These are phyloP conservation scores for Aeoliscus strigatus DNA, from an alignment of 2,797 vertebrate genomes.

Conservation along the genomic window DNA sequence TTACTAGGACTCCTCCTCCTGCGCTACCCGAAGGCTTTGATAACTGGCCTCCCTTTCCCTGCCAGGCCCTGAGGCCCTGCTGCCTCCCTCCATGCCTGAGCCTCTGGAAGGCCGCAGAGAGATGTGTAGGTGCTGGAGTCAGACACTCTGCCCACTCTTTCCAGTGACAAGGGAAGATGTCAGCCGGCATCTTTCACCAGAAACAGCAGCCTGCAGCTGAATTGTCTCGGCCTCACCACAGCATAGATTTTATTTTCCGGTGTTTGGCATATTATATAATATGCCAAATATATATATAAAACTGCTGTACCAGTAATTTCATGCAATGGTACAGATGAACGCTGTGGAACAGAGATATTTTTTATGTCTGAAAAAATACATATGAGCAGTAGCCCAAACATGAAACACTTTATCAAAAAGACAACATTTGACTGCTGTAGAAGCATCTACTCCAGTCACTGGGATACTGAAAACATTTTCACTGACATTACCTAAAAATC, in stretches of 20 bases:
- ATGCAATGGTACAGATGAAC: conserved; percentile 1
- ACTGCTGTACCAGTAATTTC: not conserved
- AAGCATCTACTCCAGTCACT: no score
- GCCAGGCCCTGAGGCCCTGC: conserved; percentile 35
- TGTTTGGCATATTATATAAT: no score
- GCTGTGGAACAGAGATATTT: no score
- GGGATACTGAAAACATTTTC: no score
- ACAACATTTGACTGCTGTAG: no score
- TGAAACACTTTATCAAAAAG: no score
- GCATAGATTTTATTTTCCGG: not conserved
- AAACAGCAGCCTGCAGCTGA: conserved; percentile 16
- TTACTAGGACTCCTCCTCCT: conserved; percentile 10
- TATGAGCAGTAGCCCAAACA: no score
- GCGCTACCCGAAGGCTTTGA: conserved; percentile 6
- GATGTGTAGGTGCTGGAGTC: conserved; percentile 46
- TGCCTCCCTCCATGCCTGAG: conserved; percentile 35
- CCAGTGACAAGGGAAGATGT: conserved; percentile 24
- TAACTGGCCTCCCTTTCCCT: conserved; percentile 34
- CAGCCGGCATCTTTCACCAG: conserved; percentile 27
- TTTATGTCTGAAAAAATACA: no score
- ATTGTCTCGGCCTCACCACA: not conserved
- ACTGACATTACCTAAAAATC: no score
- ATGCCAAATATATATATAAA: no score
- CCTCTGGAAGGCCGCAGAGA: conserved; percentile 59
- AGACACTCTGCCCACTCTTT: no score